A percentile compares a stretch with the other conserved stretches of the same genome.
phyloP scores from a whole-genome alignment of 1,140 invertebrate species.

The Drosophila asahinai region DNA sequence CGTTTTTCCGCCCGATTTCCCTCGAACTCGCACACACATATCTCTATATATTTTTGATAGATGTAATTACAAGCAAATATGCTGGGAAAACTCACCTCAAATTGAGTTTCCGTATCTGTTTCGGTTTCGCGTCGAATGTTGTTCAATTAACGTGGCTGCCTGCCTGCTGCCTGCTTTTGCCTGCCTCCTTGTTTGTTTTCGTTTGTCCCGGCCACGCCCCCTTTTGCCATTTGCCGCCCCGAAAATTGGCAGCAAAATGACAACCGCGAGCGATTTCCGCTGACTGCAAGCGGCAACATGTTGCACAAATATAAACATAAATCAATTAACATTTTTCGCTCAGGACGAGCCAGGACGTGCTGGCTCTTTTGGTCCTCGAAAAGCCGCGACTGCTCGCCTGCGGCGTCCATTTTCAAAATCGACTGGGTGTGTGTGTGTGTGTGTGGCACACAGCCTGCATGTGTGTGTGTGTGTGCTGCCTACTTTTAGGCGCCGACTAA shows the following conservation, averaged over 20 bases:
- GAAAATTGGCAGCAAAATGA: constrained; percentile 46
- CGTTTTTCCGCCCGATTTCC: constrained; percentile 9
- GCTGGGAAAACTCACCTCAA: constrained; percentile 67
- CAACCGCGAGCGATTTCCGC: constrained; percentile 73
- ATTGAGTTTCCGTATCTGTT: constrained; percentile 59
- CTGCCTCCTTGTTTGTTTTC: constrained; percentile 66
- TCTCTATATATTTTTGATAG: constrained; percentile 62
- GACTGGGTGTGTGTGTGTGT: constrained; percentile 39
- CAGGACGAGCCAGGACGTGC: constrained; percentile 8
- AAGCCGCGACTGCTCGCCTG: constrained; percentile 37
- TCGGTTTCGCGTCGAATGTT: constrained; percentile 66
- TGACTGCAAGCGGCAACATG: constrained; percentile 69
- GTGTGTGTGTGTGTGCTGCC: constrained; percentile 32
- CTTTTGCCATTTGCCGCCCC: constrained; percentile 2
- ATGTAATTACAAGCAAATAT: constrained; percentile 78
- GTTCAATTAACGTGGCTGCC: constrained; percentile 73
- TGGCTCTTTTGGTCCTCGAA: constrained; percentile 18
- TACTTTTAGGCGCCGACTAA: constrained; percentile 62
- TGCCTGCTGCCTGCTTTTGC: neutral
- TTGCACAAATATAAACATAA: constrained; percentile 84
- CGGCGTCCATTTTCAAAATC: constrained; percentile 58
- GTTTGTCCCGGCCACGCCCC: constrained; percentile 36
- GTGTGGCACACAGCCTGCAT: neutral
- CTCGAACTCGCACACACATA: neutral
- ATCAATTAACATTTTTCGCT: constrained; percentile 80